Conservation (phyloP, 2,797 vertebrate species). For the Tauraco hartlaubi region DNA sequence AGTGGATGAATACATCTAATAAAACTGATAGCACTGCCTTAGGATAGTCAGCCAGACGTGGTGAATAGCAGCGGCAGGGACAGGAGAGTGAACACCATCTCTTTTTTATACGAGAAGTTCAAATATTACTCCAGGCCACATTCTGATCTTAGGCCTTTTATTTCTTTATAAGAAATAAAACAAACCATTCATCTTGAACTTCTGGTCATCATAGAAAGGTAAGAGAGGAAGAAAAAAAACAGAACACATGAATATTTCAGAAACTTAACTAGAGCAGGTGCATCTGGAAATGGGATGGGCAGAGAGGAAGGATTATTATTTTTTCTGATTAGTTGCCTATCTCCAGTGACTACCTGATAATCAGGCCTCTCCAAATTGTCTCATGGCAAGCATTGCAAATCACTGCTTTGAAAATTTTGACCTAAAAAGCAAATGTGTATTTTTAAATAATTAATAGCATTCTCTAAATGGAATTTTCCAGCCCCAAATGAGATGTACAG, state of each 20-base stretch:
- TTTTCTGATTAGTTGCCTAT: conserved; percentile 3
- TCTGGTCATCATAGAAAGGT: not conserved
- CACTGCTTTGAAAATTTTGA: conserved; percentile 20
- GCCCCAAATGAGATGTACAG: conserved; percentile 20
- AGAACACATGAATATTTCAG: not conserved
- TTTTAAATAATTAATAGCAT: conserved; percentile 61
- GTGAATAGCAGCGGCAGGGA: not conserved
- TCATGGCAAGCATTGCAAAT: not conserved
- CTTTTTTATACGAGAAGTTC: not conserved
- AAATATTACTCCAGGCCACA: not conserved
- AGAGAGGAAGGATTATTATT: not conserved
- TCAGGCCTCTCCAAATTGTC: not conserved
- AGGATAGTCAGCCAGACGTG: not conserved
- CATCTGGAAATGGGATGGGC: conserved; percentile 8
- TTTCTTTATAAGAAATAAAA: not conserved
- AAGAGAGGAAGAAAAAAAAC: not conserved
- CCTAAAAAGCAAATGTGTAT: conserved; percentile 56
- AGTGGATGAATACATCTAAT: not conserved
- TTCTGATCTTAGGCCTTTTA: not conserved
- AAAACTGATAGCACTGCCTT: not conserved
- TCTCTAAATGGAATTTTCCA: conserved; percentile 63
- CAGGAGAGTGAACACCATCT: not conserved
- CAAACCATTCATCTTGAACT: not conserved
- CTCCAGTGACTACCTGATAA: conserved; percentile 26
- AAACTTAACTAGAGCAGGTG: conserved; percentile 5